Percentiles rank a stretch among this genome's conserved stretches.
phyloP scores from a whole-genome alignment of 2,888 invertebrate genomes.

The Chrysolina haemoptera region DNA sequence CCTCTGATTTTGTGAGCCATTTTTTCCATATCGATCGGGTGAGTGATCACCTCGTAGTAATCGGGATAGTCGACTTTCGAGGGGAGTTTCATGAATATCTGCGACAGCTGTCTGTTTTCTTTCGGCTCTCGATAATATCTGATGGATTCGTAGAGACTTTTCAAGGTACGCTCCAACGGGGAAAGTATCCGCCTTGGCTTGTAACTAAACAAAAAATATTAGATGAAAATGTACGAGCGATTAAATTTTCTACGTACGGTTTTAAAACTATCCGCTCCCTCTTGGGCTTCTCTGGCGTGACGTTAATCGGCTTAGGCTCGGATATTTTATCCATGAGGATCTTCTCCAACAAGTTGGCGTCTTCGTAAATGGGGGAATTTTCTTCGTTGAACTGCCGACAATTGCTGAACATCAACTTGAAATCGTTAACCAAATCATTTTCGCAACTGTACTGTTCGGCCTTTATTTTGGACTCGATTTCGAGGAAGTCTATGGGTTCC shows the following conservation, averaged over 20 bases:
- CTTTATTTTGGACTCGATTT: conserved; percentile 93
- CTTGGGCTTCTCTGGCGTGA: conserved; percentile 69
- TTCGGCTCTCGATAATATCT: conserved; percentile 90
- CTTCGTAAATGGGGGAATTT: conserved; percentile 94
- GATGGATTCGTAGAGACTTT: conserved; percentile 90
- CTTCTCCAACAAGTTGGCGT: conserved; percentile 90
- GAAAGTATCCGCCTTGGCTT: conserved; percentile 70
- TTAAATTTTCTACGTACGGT: conserved; percentile 63
- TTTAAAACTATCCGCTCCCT: conserved; percentile 68
- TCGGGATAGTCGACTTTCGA: conserved; percentile 93
- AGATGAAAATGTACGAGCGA: no score
- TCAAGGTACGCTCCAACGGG: conserved; percentile 83
- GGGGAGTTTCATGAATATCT: conserved; percentile 95
- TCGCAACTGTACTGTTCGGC: conserved; percentile 85
- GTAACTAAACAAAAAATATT: conserved; percentile 59
- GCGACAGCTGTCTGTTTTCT: conserved; percentile 89
- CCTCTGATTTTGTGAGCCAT: conserved; percentile 90
- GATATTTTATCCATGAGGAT: conserved; percentile 87
- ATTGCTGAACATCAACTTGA: conserved; percentile 96
- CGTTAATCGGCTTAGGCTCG: conserved; percentile 73
- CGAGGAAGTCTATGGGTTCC: conserved; percentile 95
- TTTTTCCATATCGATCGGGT: conserved; percentile 96
- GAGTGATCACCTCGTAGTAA: conserved; percentile 97
- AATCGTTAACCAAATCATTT: conserved; percentile 90
- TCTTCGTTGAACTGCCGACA: conserved; percentile 98